Percentiles rank a stretch among this genome's conserved stretches.
These are phyloP conservation scores for Hemicentrotus pulcherrimus DNA, from an alignment of 35 echinoderm and acorn worm genomes.

Conservation along the genomic window DNA sequence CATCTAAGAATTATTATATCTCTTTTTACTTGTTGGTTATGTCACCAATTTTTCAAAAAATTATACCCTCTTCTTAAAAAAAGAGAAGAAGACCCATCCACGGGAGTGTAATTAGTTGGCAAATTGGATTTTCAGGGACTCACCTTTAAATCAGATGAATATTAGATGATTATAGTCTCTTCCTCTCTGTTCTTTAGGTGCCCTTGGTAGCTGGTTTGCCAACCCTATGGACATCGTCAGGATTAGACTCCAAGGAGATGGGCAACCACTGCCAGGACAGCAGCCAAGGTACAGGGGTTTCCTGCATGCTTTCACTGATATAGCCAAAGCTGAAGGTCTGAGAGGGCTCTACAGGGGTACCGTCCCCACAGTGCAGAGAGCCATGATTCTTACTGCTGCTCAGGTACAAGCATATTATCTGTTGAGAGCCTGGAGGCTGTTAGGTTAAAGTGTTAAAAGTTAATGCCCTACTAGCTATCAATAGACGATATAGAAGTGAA, in stretches of 20 bases:
- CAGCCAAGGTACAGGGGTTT: conserved; percentile 67
- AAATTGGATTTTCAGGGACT: too few species aligned
- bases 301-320: conserved; percentile 77
- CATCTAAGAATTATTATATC: too few species aligned
- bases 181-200: conserved; percentile 63
- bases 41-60: too few species aligned
- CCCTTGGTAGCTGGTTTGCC: conserved; percentile 77
- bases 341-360: conserved; percentile 88
- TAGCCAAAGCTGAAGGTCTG: conserved; percentile 74
- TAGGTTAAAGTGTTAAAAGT: too few species aligned
- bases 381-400: conserved; percentile 90
- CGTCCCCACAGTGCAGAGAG: conserved; percentile 92
- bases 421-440: not conserved
- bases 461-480: too few species aligned
- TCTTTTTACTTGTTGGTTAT: too few species aligned
- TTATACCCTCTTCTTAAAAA: too few species aligned
- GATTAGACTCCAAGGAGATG: conserved; percentile 86
- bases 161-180: not conserved
- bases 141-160: too few species aligned
- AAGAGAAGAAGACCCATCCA: too few species aligned
- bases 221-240: conserved; percentile 88
- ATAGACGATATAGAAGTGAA: too few species aligned
- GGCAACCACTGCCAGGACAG: conserved; percentile 55
- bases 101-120: too few species aligned
- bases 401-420: conserved; percentile 53